Evolutionary conservation across 2,113 vertebrate genomes (phyloP).

Genomic region (Mesembrinibis cayennensis): DNA sequence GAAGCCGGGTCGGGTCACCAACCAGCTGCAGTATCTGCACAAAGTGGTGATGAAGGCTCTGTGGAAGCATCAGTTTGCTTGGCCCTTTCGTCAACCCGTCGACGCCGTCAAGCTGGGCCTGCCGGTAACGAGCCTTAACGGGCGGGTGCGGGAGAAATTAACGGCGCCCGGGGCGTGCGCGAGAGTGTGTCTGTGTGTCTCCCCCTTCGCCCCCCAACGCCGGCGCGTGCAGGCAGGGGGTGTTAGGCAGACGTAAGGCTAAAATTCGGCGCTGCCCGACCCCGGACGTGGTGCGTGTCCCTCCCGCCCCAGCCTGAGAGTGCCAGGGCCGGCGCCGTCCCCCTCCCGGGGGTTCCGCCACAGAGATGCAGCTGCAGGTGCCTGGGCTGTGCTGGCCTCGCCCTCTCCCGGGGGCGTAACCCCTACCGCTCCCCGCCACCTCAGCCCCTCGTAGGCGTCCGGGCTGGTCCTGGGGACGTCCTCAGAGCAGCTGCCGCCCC

Average conservation of each 20-base stretch:
- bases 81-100: constrained; percentile 93
- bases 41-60: constrained; percentile 90
- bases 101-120: constrained; percentile 86
- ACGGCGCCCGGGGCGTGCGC: background rate
- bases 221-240: background rate
- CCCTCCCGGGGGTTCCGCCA: background rate
- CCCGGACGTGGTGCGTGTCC: background rate
- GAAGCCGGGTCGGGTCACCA: constrained; percentile 86
- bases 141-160: background rate
- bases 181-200: background rate
- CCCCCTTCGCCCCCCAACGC: background rate
- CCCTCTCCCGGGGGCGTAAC: background rate
- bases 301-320: background rate
- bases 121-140: constrained; percentile 76
- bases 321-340: background rate
- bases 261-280: background rate
- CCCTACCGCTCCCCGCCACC: background rate
- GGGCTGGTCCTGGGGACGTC: background rate
- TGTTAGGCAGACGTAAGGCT: background rate
- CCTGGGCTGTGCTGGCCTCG: background rate
- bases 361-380: background rate
- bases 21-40: constrained; percentile 92
- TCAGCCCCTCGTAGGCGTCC: background rate
- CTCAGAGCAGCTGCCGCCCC: background rate
- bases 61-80: constrained; percentile 95